These are phyloP conservation scores for Parotocinclus haroldoi DNA, from an alignment of 2,797 vertebrate genomes.

Conservation along the genomic window DNA sequence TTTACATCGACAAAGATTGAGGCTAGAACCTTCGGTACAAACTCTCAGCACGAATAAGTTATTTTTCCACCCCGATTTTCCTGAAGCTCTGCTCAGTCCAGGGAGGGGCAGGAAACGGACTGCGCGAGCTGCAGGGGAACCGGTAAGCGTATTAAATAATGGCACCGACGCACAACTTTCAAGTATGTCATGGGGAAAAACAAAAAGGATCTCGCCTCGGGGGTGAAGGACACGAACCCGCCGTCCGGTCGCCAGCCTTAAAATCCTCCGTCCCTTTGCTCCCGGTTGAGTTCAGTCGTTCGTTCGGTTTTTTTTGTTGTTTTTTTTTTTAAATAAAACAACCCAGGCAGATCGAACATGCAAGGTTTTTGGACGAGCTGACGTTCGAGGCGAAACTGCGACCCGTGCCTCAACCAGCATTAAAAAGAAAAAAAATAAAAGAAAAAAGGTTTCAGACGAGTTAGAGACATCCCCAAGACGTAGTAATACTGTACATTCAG, in stretches of 20 bases:
- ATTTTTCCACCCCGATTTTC: slow-evolving; percentile 43
- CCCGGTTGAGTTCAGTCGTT: slow-evolving; percentile 2
- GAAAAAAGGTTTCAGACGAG: slow-evolving; percentile 36
- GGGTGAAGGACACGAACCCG: slow-evolving; percentile 29
- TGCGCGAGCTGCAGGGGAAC: slow-evolving; percentile 49
- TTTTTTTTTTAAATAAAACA: too few relatives aligned
- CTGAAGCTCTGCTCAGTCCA: slow-evolving; percentile 48
- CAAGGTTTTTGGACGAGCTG: slow-evolving; percentile 31
- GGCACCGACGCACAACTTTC: slow-evolving; percentile 48
- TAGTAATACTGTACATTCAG: slow-evolving; percentile 55
- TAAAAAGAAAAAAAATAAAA: too few relatives aligned
- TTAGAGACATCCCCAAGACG: slow-evolving; percentile 36
- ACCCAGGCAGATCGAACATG: slow-evolving; percentile 40
- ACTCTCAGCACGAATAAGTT: slow-evolving; percentile 45
- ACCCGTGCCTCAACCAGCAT: slow-evolving; percentile 39
- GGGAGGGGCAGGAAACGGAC: slow-evolving; percentile 39
- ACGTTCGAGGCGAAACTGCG: slow-evolving; percentile 40
- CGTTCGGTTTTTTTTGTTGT: too few relatives aligned
- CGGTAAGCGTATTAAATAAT: slow-evolving; percentile 35
- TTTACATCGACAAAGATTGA: slow-evolving; percentile 34
- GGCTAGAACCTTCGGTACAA: slow-evolving; percentile 45
- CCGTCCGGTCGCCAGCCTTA: not conserved
- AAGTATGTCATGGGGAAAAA: slow-evolving; percentile 47
- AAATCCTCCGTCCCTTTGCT: not conserved
- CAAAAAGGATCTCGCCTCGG: slow-evolving; percentile 20